Evolutionary conservation across 2,797 vertebrate genomes (phyloP).

Genomic region (Phalanger gymnotis): DNA sequence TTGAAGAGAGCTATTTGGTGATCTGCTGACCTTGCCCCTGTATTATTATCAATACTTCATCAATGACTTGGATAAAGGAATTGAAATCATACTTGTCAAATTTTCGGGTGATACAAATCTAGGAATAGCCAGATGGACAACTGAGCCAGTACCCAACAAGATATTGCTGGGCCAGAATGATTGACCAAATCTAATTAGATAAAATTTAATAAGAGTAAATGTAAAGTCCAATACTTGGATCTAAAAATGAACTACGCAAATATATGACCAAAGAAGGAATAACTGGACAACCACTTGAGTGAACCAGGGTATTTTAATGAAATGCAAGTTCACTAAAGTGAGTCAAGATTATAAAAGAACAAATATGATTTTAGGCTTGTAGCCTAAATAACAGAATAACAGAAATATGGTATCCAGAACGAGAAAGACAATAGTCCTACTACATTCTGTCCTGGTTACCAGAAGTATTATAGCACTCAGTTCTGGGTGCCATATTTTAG

Average conservation of each 20-base stretch:
- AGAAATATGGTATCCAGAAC: not conserved
- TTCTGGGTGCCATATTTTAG: not conserved
- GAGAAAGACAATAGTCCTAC: not conserved
- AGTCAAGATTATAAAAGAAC: not conserved
- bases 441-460: not conserved
- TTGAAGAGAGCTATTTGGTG: not conserved
- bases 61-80: not conserved
- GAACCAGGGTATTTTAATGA: not conserved
- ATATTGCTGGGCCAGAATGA: not conserved
- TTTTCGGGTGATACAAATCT: not conserved
- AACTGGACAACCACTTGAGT: not conserved
- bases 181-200: not conserved
- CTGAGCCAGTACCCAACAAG: not conserved
- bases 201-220: not conserved
- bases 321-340: not conserved
- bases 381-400: not conserved
- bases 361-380: not conserved
- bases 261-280: not conserved
- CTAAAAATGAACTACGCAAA: not conserved
- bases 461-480: not conserved
- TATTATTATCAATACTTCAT: not conserved
- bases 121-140: not conserved
- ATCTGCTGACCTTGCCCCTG: not conserved
- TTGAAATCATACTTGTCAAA: not conserved
- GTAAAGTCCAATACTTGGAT: not conserved